Base-by-base conservation (phyloP, 2,797 vertebrate species). In the Aldrovandia affinis region DNA sequence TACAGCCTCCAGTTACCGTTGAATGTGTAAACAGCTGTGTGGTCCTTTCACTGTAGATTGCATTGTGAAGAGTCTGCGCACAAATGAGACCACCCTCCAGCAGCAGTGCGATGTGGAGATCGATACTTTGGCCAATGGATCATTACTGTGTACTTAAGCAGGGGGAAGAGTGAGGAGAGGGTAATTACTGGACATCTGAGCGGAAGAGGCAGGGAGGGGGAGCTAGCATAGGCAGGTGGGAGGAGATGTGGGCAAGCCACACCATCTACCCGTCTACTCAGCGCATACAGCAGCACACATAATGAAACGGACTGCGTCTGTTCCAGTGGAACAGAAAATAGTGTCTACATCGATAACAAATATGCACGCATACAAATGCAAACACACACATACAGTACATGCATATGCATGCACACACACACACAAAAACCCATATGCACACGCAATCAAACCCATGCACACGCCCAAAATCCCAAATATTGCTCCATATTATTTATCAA, bases 381-480 rank as follows among this genome's bases (percentile, higher is more conserved):
- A n/a, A 39, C 55, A 44, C 54, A 63, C 80, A 63, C 57, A 25
- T 10, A 81, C 57, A 14, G n/a, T n/a, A 59, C 52, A 68, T 18
- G 9, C 44, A 55, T 6, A 70, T 59, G n/a, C 55, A 83, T 18
- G 47, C 42, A 52, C 47, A 7, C 33, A 47, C 14, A 75, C 86
- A 68, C 55, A 55, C 22, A 81, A 10, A 80, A 22, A 75, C 33
- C 36, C 42, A 7, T 30, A 44, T 57, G 20, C 25, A 1, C 47
- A 20, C 3, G 28, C 80, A 47, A 2, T 15, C 18, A 54, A 65
- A 65, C 1, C 3, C 61, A 65, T 4, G 4, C 10, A 15, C 25
- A 65, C 28, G 6, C 7, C 28, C 6, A 78, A 83, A 22, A 79
- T 39, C 57, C 61, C 59, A 80, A 50, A 86, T 9, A 65, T 28